Evolutionary conservation across 2,113 vertebrate species (phyloP), one percentile per base, ranked within the genome.

Genomic region (Halichoeres trimaculatus): DNA sequence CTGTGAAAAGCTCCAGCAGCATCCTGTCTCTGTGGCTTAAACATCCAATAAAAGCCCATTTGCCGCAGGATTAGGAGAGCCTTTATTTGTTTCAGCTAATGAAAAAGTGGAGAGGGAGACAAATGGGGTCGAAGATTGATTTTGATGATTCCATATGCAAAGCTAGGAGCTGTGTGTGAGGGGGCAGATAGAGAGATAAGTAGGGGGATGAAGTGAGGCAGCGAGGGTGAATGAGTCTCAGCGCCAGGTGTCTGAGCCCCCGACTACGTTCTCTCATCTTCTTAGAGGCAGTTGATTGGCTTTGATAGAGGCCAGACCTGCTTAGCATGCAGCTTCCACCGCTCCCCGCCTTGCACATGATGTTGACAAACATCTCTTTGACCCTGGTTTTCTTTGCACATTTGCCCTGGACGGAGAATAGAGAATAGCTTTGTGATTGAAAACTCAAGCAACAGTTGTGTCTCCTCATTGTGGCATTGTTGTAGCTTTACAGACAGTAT

Each of bases 361-460:
- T 92, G 85, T 90, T 88, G 90, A 93, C 92, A 93, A 93, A 90
- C 92, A 90, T 92, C 90, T 79, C 91, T 92, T 93, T 93, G 90
- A 92, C 91, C 88, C 65, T 8, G 48, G 71, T 74, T 83, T 83
- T 74, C 80, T 83, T 74, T 81, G 89, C 84, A 81, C 70, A 84
- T 82, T 81, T 87, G 71, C 76, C 74, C 79, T 73, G 70, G 80
- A 76, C 76, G 50, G 51, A 68, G 67, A 85, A 73, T 79, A 77
- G 47, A 47, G 81, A 17, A 23, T 16, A 22, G 35, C 68, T 63
- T 75, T 54, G 71, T 23, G 30, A 22, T 6, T 13, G 45, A 26
- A n/a, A 65, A 41, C 43, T 36, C 23, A 54, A 59, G 41, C 71
- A 30, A 58, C 85, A 77, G 78, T 78, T 54, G 70, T 59, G 75